Base-by-base conservation (phyloP, 2,113 vertebrate species). In the Chaetura pelagica region DNA sequence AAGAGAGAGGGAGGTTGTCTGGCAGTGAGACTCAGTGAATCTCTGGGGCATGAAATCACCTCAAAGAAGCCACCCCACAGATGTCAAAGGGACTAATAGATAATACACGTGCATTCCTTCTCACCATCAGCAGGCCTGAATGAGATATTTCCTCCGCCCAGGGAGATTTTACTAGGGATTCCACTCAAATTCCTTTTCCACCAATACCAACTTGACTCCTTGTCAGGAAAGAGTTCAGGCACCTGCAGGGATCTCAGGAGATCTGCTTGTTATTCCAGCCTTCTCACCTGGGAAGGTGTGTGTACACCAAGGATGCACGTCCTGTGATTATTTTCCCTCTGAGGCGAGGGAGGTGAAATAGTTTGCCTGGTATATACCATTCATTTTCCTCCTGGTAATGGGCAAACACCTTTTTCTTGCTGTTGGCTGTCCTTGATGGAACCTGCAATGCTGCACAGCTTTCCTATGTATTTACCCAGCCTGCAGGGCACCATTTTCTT, bases 331-430 rank as follows among this genome's bases (percentile, higher is more conserved):
- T 86, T 88, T 74, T 80, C 68, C n/a, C 72, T 94, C 72, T 71
- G 75, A 90, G 85, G 85, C 0, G 0, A 93, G 49, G 68, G 51
- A 90, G 48, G n/a, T 86, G 79, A 74, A 95, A 80, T 88, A 84
- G 48, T 90, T 96, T 93, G 42, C 72, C 63, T 77, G n/a, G 42
- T 84, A 62, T 87, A 83, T 59, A 71, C 58, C 58, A 51, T 67
- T 91, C 42, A 79, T 94, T 86, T 96, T 94, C 42, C 72, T 88
- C 8, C 15, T 75, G 75, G 92, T 86, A 92, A 96, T 49, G 44
- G 68, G 48, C 4, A 15, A 95, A 81, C 90, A 93, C 21, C 34
- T 84, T 83, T 79, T 87, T 81, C 63, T 96, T 85, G 63, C 61
- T 95, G 62, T 83, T 85, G 85, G 64, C 87, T 81, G 90, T 92